Percentiles rank a stretch among this genome's conserved stretches.
phyloP scores from a whole-genome alignment of 1,140 invertebrate genomes.

The Gonatopus flavifemur region DNA sequence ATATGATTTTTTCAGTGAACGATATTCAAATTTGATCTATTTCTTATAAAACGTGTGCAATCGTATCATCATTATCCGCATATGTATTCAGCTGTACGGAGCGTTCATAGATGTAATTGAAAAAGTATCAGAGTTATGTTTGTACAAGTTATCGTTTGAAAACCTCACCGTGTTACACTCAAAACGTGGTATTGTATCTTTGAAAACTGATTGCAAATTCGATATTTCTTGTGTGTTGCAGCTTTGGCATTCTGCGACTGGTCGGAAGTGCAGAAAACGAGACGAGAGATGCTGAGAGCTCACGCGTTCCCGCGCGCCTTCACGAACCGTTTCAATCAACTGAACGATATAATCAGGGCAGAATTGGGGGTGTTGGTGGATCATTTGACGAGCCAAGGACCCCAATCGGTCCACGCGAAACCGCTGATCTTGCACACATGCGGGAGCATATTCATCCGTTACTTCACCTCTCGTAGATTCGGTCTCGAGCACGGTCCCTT shows the following conservation, averaged over 20 bases:
- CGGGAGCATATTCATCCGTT: constrained; percentile 82
- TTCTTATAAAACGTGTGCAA: too few species aligned
- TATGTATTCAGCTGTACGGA: too few species aligned
- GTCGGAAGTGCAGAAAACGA: constrained; percentile 77
- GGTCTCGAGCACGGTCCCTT: constrained; percentile 68
- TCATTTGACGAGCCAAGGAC: constrained; percentile 49
- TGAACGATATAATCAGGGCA: constrained; percentile 65
- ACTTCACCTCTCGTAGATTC: constrained; percentile 80
- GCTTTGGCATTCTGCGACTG: constrained; percentile 85
- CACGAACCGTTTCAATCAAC: constrained; percentile 68
- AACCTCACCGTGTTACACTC: background rate
- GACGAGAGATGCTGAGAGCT: constrained; percentile 74
- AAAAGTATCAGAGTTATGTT: background rate
- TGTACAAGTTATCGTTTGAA: too few species aligned
- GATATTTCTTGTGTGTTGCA: constrained; percentile 59
- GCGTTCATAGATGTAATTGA: background rate
- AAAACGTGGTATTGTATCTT: background rate
- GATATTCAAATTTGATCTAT: too few species aligned
- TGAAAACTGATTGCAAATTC: background rate
- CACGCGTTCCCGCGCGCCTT: constrained; percentile 77
- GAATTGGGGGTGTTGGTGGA: constrained; percentile 65
- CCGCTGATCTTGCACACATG: constrained; percentile 69
- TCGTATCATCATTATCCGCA: too few species aligned
- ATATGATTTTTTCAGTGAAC: too few species aligned
- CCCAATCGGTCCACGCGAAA: constrained; percentile 57